phyloP scores from a whole-genome alignment of 2,888 invertebrate species.

The Branchinecta sandiegonensis region DNA sequence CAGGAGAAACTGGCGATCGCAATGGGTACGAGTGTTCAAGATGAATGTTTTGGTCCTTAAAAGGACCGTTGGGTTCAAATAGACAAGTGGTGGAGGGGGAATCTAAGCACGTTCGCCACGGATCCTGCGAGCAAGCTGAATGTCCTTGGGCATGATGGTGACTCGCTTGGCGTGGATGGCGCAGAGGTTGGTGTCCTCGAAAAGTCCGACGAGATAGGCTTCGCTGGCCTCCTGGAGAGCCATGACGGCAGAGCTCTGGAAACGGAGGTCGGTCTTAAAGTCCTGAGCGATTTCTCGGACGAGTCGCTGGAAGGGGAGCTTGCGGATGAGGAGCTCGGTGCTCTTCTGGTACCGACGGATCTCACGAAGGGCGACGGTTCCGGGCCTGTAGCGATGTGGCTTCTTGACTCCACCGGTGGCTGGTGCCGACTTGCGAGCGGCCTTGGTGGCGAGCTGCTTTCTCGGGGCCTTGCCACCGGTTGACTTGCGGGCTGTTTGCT shows the following conservation, averaged over 20 bases:
- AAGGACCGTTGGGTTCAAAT: not conserved
- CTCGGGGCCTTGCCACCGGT: conserved; percentile 94
- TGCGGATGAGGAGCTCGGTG: conserved; percentile 39
- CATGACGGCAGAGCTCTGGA: conserved; percentile 23
- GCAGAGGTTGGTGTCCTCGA: conserved; percentile 95
- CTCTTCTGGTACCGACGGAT: conserved; percentile 41
- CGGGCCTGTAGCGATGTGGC: conserved; percentile 39
- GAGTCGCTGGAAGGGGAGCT: conserved; percentile 37
- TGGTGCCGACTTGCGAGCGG: conserved; percentile 61
- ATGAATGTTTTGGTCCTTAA: not conserved
- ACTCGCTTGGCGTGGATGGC: conserved; percentile 94
- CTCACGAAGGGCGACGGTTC: conserved; percentile 41
- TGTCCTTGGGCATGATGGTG: conserved; percentile 96
- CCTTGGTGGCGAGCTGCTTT: conserved; percentile 83
- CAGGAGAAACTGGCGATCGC: too few species aligned
- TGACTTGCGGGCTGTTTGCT: conserved; percentile 93
- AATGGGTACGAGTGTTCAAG: too few species aligned
- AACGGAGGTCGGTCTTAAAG: conserved; percentile 35
- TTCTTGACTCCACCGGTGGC: conserved; percentile 41
- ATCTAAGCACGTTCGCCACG: conserved; percentile 69
- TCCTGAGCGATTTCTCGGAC: conserved; percentile 23
- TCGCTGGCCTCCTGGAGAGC: conserved; percentile 51
- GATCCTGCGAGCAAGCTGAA: conserved; percentile 88
- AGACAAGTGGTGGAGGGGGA: not conserved
- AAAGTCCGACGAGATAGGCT: conserved; percentile 81